Percentiles rank a stretch among this genome's conserved stretches.
Evolutionary conservation across 2,888 invertebrate species (phyloP).

Genomic region (Vesta saturnalis): DNA sequence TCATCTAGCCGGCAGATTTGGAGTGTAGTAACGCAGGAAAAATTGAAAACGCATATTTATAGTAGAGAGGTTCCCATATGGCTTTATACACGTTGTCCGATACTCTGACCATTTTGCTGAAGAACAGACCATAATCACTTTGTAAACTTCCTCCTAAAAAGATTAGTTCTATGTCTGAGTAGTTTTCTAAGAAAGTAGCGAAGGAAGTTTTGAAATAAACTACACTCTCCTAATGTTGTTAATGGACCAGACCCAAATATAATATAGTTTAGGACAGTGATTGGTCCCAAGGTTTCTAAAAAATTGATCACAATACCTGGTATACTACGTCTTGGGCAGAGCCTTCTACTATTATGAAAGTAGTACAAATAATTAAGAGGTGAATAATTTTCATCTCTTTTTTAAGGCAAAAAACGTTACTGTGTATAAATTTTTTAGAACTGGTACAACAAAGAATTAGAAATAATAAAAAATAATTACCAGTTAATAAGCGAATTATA

Average conservation of each 20-base stretch:
- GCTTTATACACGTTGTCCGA: slow-evolving; percentile 62
- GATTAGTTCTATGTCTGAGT: slow-evolving; percentile 76
- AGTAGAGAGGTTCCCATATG: slow-evolving; percentile 65
- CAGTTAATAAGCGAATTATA: no score
- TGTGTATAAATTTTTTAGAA: no score
- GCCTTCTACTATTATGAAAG: no score
- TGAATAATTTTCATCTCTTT: no score
- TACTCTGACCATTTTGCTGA: slow-evolving; percentile 65
- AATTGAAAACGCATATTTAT: slow-evolving; percentile 56
- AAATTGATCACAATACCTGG: slow-evolving; percentile 43
- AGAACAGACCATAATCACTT: slow-evolving; percentile 66
- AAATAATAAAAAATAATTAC: no score
- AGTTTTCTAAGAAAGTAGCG: slow-evolving; percentile 65
- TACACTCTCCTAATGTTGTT: slow-evolving; percentile 66
- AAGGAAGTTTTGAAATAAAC: slow-evolving; percentile 69
- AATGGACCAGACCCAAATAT: slow-evolving; percentile 64
- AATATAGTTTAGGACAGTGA: not conserved
- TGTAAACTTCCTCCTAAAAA: slow-evolving; percentile 70
- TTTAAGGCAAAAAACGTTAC: no score
- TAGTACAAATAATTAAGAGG: no score
- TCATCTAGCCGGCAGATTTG: slow-evolving; percentile 74
- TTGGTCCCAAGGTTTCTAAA: not conserved
- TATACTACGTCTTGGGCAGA: no score
- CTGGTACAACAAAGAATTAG: no score
- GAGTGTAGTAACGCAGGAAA: slow-evolving; percentile 79